phyloP scores from a whole-genome alignment of 2,113 vertebrate species.

The Caranx ignobilis region DNA sequence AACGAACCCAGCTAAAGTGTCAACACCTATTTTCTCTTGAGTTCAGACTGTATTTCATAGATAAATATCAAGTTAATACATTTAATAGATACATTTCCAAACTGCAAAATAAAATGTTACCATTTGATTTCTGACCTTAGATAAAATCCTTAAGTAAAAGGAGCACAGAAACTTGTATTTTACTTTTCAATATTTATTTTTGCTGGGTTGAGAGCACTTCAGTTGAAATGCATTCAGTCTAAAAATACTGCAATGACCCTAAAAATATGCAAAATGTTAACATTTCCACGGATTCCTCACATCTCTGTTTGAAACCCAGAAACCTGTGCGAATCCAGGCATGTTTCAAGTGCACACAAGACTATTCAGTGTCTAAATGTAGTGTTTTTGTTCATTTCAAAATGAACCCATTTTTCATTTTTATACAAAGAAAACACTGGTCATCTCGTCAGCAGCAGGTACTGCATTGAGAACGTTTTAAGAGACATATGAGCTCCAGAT shows the following conservation, averaged over 20 bases:
- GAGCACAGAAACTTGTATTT: background rate
- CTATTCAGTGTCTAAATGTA: background rate
- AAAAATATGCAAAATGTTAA: background rate
- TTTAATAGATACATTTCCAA: background rate
- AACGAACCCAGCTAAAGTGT: background rate
- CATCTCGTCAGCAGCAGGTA: conserved; percentile 36
- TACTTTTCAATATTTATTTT: no score
- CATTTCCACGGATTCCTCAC: background rate
- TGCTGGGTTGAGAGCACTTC: background rate
- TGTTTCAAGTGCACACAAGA: background rate
- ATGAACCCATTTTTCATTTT: conserved; percentile 17
- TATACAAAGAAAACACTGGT: background rate
- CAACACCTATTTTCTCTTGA: background rate
- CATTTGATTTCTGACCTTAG: background rate
- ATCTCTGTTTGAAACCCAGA: conserved; percentile 1
- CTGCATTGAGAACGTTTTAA: conserved; percentile 32
- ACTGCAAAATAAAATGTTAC: background rate
- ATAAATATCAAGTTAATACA: background rate
- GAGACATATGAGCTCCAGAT: conserved; percentile 35
- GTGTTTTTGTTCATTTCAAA: conserved; percentile 1
- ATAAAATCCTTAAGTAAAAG: background rate
- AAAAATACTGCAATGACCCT: background rate
- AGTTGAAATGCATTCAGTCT: background rate
- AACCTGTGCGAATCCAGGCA: background rate
- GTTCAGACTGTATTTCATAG: background rate